Evolutionary conservation across 2,888 invertebrate species (phyloP), one percentile per base, ranked within the genome.

Genomic region (Sympetrum striolatum): DNA sequence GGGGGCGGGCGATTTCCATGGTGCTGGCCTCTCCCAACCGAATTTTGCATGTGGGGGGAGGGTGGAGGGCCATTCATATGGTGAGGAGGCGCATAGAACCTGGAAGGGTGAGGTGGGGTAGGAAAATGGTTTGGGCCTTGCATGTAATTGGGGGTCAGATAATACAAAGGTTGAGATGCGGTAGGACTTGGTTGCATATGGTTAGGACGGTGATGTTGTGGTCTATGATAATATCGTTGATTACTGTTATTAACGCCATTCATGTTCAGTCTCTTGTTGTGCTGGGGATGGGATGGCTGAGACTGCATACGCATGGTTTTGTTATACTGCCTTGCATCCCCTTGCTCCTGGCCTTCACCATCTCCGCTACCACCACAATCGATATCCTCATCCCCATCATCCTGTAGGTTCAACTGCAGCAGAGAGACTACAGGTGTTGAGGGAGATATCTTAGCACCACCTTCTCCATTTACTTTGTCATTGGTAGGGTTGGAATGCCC

Each of bases 401-500:
- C 86, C 37, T 86, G 86, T 39, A 80, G 37, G 80, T 18, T 80
- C 35, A 86, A 53, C 22, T 64, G 86, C 60, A 86, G 48, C 60
- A 86, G 60, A 31, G 86, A 86, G 14, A 86, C 86, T 22, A 86
- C 86, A 58, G 86, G 86, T 10, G 86, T 86, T 39, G 86, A 86
- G 60, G 86, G 39, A n/a, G 86, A 22, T 1, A 86, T 86, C 86
- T 86, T 86, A 60, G 86, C 39, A 37, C 86, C 60, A 53, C 86
- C 60, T 60, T 86, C 86, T 37, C 86, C 86, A 60, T 86, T 86
- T n/a, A 60, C 86, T 86, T 86, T 86, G 60, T 86, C 86, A 86
- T 86, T 86, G 37, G 37, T 64, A 58, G 58, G 86, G 86, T 86
- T 86, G 35, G 86, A 86, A 35, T 58, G 86, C 86, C 86, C 86